phyloP scores from a whole-genome alignment of 2,113 vertebrate genomes.

The Bufo gargarizans region DNA sequence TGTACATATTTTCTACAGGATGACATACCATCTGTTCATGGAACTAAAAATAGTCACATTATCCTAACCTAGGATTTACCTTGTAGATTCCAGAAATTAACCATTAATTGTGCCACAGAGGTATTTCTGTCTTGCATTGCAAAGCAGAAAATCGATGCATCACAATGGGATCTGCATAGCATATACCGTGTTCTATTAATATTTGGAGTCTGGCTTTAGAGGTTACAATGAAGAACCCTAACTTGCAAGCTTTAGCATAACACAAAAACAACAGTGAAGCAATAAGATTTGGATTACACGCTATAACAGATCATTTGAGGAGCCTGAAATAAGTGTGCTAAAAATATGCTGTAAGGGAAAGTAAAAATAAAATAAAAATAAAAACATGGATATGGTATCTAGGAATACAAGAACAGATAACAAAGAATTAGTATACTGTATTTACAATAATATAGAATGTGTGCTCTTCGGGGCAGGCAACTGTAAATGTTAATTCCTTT shows the following conservation, averaged over 20 bases:
- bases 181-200: background rate
- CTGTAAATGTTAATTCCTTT: background rate
- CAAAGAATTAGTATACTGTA: background rate
- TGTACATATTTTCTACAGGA: slow-evolving; percentile 19
- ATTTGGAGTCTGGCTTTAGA: background rate
- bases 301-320: slow-evolving; percentile 26
- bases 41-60: slow-evolving; percentile 20
- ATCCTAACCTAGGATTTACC: background rate
- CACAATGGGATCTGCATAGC: background rate
- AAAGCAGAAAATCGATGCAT: slow-evolving; percentile 5
- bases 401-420: slow-evolving; percentile 8
- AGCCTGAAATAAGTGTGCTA: slow-evolving; percentile 33
- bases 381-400: slow-evolving; percentile 15
- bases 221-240: slow-evolving; percentile 3
- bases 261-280: slow-evolving; percentile 10
- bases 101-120: background rate
- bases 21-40: slow-evolving; percentile 31
- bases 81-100: slow-evolving; percentile 25
- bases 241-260: slow-evolving; percentile 7
- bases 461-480: background rate
- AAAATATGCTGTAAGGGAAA: slow-evolving; percentile 37
- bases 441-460: background rate
- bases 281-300: slow-evolving; percentile 4
- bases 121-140: background rate
- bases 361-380: background rate